phyloP scores from a whole-genome alignment of 2,888 invertebrate species.

The Apodemia zela region DNA sequence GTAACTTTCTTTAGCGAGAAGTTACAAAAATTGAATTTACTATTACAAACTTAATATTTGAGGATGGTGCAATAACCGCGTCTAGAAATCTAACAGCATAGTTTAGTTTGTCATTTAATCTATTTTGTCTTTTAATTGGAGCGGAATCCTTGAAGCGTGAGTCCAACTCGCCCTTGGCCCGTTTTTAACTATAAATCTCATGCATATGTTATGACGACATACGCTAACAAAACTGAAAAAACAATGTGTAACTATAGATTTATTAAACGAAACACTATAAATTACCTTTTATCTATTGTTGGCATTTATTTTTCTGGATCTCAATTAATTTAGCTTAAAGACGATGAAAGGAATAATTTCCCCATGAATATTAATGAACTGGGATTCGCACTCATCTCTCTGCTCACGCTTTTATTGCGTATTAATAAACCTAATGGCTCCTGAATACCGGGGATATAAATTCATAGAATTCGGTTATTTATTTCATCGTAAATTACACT shows the following conservation, averaged over 20 bases:
- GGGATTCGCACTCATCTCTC: constrained; percentile 59
- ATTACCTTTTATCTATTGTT: constrained; percentile 40
- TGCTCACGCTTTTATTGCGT: constrained; percentile 57
- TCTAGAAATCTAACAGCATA: too few species aligned
- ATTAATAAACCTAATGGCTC: constrained; percentile 56
- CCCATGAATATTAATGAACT: constrained; percentile 72
- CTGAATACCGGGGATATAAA: constrained; percentile 47
- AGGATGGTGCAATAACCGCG: too few species aligned
- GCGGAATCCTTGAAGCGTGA: too few species aligned
- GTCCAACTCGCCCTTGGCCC: too few species aligned
- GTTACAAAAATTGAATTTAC: too few species aligned
- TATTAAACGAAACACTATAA: constrained; percentile 18
- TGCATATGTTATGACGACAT: too few species aligned
- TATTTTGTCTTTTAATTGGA: too few species aligned
- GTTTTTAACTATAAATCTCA: too few species aligned
- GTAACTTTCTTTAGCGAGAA: too few species aligned
- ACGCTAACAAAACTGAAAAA: too few species aligned
- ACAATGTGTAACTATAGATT: not conserved
- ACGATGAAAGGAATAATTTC: constrained; percentile 68
- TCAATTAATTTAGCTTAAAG: constrained; percentile 59
- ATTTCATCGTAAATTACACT: constrained; percentile 6
- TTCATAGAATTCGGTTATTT: constrained; percentile 31
- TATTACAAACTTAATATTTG: too few species aligned
- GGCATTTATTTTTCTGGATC: constrained; percentile 53
- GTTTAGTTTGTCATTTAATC: too few species aligned